phyloP scores from a whole-genome alignment of 2,797 vertebrate species.

The Nasua narica region DNA sequence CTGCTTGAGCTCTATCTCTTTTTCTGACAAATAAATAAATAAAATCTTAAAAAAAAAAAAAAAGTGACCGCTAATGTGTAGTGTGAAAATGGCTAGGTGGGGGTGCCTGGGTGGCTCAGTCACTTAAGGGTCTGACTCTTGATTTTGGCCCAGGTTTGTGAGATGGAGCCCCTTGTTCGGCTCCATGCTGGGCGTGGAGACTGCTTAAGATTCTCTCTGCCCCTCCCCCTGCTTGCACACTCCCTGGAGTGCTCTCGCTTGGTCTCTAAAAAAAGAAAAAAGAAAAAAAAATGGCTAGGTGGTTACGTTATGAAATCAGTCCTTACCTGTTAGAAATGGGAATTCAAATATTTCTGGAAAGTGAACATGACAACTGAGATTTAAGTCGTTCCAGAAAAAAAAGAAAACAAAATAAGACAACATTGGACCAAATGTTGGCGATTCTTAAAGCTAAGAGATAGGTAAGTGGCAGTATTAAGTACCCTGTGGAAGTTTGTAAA shows the following conservation, averaged over 20 bases:
- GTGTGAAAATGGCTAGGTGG: not conserved
- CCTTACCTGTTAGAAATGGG: not conserved
- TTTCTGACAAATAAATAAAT: not conserved
- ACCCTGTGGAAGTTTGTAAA: not conserved
- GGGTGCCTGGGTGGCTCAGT: not conserved
- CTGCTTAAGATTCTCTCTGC: not conserved
- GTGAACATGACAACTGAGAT: not conserved
- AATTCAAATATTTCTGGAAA: slow-evolving; percentile 4
- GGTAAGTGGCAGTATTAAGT: not conserved
- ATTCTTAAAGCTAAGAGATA: not conserved
- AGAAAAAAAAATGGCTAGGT: not conserved
- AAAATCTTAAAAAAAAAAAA: not conserved
- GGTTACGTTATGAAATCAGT: not conserved
- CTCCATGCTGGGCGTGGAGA: not conserved
- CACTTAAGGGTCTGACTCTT: not conserved
- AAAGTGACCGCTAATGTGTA: not conserved
- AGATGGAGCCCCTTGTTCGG: not conserved
- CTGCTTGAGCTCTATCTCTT: not conserved
- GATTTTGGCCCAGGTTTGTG: not conserved
- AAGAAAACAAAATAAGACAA: not conserved
- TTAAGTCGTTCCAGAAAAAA: not conserved
- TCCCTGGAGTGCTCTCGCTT: not conserved
- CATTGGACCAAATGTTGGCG: no score
- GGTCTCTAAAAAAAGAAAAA: not conserved
- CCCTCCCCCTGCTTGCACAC: not conserved